A percentile compares a stretch with the other conserved stretches of the same genome.
These are phyloP conservation scores for Hyalella azteca DNA, from an alignment of 2,888 invertebrate genomes.

Conservation along the genomic window DNA sequence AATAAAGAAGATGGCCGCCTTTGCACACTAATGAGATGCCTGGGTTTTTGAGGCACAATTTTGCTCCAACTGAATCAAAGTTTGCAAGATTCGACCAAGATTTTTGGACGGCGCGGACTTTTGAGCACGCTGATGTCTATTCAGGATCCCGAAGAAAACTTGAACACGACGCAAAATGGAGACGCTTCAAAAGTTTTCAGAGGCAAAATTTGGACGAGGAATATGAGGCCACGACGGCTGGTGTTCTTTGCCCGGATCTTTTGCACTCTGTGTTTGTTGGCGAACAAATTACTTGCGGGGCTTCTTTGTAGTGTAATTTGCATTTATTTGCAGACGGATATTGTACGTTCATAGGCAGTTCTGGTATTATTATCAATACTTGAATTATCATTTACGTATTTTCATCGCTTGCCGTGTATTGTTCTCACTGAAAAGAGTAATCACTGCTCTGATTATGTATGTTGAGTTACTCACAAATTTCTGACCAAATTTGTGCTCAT, in stretches of 20 bases:
- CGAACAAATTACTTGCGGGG: slow-evolving; percentile 24
- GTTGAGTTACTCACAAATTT: too few relatives aligned
- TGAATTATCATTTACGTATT: too few relatives aligned
- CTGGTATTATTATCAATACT: too few relatives aligned
- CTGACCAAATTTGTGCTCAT: too few relatives aligned
- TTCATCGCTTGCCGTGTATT: too few relatives aligned
- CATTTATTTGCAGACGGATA: neutral
- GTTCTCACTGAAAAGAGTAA: too few relatives aligned
- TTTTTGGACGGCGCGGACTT: slow-evolving; percentile 20
- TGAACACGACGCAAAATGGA: slow-evolving; percentile 25
- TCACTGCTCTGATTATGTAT: too few relatives aligned
- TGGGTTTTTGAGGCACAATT: slow-evolving; percentile 31
- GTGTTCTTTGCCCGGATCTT: slow-evolving; percentile 7
- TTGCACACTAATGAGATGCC: slow-evolving; percentile 40
- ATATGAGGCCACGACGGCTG: slow-evolving; percentile 35
- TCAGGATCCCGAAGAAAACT: slow-evolving; percentile 31
- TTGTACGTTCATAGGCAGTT: neutral
- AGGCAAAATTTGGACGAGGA: slow-evolving; percentile 23
- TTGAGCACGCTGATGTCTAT: slow-evolving; percentile 38
- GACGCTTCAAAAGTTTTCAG: slow-evolving; percentile 27
- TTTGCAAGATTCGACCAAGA: slow-evolving; percentile 35
- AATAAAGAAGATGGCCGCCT: slow-evolving; percentile 40
- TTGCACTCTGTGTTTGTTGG: slow-evolving; percentile 19
- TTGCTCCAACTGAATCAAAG: slow-evolving; percentile 40
- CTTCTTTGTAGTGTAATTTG: slow-evolving; percentile 32